Evolutionary conservation across 2,888 invertebrate species (phyloP).

Genomic region (Bombylius discolor): DNA sequence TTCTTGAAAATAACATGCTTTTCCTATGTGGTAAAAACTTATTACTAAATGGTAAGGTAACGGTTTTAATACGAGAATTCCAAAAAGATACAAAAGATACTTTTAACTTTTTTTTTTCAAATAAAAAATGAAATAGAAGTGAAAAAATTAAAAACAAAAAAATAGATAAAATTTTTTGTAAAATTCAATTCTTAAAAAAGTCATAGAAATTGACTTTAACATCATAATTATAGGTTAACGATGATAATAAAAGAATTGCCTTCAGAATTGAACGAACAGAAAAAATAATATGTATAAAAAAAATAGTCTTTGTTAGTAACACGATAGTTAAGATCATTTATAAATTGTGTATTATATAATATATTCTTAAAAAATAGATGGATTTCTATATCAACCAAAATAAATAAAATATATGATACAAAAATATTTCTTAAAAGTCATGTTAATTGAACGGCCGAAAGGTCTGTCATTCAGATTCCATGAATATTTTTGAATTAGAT

Average conservation of each 20-base stretch:
- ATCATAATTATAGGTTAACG: constrained; percentile 8
- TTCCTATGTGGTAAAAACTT: no score
- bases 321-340: background rate
- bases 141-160: no score
- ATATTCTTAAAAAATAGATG: no score
- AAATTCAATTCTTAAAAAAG: background rate
- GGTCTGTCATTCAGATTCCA: background rate
- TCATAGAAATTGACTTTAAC: constrained; percentile 3
- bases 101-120: no score
- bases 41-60: no score
- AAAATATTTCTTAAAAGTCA: background rate
- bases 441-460: background rate
- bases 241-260: constrained; percentile 1
- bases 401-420: background rate
- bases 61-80: no score
- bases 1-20: no score
- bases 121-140: no score
- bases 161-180: background rate
- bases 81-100: background rate
- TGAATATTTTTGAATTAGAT: background rate
- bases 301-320: background rate
- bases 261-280: background rate
- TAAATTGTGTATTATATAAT: no score
- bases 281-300: background rate
- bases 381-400: no score